Percentiles rank a stretch among this genome's conserved stretches.
Evolutionary conservation across 1,140 invertebrate species (phyloP).

Genomic region (Magallana gigas): DNA sequence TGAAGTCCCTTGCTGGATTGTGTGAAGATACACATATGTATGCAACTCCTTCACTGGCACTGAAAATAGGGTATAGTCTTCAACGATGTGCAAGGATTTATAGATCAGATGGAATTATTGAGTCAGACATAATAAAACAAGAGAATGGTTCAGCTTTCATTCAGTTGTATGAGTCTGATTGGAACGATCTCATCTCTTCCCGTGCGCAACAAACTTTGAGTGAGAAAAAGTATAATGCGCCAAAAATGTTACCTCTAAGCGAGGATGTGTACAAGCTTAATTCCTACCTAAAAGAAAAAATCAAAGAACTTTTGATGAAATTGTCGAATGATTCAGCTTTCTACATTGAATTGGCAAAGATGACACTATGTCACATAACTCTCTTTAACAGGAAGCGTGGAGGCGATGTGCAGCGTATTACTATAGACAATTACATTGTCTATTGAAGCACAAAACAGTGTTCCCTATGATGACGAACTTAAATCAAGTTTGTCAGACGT

Average conservation of each 20-base stretch:
- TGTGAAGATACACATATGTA: slow-evolving; percentile 30
- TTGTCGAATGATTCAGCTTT: slow-evolving; percentile 18
- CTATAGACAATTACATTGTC: slow-evolving; percentile 4
- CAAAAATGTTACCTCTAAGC: too few relatives aligned
- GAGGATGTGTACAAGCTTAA: too few relatives aligned
- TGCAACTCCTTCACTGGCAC: slow-evolving; percentile 26
- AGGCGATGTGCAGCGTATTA: slow-evolving; percentile 27
- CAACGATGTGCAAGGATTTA: slow-evolving; percentile 21
- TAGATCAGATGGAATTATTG: slow-evolving; percentile 29
- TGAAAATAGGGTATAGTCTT: slow-evolving; percentile 32
- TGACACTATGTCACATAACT: neutral
- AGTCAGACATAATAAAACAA: neutral
- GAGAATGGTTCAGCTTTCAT: slow-evolving; percentile 10
- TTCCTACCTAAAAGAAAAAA: too few relatives aligned
- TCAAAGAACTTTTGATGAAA: too few relatives aligned
- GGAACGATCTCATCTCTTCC: slow-evolving; percentile 14
- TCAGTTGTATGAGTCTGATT: slow-evolving; percentile 8
- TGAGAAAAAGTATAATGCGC: too few relatives aligned
- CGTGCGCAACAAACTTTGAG: too few relatives aligned
- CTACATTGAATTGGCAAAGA: neutral
- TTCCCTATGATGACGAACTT: neutral
- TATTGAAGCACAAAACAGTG: slow-evolving; percentile 20
- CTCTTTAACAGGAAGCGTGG: slow-evolving; percentile 40
- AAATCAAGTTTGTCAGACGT: slow-evolving; percentile 14
- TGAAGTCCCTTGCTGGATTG: slow-evolving; percentile 33